A percentile compares a stretch with the other conserved stretches of the same genome.
Conservation (phyloP, 64 coral and sea anemone species). For the Astreopora myriophthalma region DNA sequence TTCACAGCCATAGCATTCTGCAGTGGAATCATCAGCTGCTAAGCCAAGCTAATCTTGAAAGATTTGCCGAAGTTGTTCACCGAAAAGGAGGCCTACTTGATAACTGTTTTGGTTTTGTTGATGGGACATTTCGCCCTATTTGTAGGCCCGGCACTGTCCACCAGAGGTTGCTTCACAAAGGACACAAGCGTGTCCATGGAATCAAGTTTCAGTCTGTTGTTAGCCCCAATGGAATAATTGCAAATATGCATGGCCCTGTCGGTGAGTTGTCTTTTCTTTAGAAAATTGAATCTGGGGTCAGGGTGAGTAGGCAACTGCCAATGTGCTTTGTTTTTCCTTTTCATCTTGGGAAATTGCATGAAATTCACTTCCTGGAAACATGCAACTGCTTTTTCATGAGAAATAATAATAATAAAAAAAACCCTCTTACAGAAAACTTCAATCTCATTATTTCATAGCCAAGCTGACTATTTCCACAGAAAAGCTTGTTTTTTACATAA, state of each 20-base stretch:
- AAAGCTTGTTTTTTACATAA: no score
- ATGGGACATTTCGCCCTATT: not conserved
- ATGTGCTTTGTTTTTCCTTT: no score
- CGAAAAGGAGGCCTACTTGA: slow-evolving; percentile 20
- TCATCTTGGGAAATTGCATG: no score
- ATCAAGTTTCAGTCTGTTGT: slow-evolving; percentile 3
- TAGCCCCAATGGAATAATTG: not conserved
- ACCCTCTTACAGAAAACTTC: no score
- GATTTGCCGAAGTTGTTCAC: slow-evolving; percentile 53
- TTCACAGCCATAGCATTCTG: slow-evolving; percentile 51
- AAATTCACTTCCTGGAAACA: no score
- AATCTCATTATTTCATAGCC: no score
- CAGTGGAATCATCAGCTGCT: slow-evolving; percentile 53
- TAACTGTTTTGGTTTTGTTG: slow-evolving; percentile 17
- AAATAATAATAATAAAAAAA: no score
- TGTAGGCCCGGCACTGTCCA: not conserved
- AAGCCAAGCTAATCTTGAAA: slow-evolving; percentile 45
- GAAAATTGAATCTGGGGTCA: no score
- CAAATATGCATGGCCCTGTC: not conserved
- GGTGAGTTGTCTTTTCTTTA: not conserved
- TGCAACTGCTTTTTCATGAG: no score
- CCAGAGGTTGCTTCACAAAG: not conserved
- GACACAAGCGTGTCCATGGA: not conserved
- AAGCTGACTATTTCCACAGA: no score
- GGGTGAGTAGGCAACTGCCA: no score